phyloP scores from a whole-genome alignment of 1,140 invertebrate genomes.

The Nylanderia fulva region DNA sequence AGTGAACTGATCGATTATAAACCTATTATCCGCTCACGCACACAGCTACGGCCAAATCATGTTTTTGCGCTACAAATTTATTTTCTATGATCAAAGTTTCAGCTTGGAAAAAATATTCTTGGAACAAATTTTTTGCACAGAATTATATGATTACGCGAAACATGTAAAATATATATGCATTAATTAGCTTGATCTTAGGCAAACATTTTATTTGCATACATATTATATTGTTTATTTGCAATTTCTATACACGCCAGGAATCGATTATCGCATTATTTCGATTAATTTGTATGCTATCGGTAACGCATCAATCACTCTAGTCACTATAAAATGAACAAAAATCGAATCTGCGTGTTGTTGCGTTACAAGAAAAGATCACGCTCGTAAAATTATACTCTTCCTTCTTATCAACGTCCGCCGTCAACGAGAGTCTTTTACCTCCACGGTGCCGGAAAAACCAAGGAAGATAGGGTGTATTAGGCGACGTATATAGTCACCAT shows the following conservation, averaged over 20 bases:
- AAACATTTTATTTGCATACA: not conserved
- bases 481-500: constrained; percentile 67
- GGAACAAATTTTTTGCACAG: not conserved
- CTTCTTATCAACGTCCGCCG: constrained; percentile 39
- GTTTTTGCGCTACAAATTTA: constrained; percentile 20
- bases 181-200: not conserved
- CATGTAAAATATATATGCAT: not conserved
- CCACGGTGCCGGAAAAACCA: constrained; percentile 57
- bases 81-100: not conserved
- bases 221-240: not conserved
- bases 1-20: constrained; percentile 54
- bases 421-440: constrained; percentile 63
- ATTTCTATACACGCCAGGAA: not conserved
- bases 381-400: constrained; percentile 66
- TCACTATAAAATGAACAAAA: not conserved
- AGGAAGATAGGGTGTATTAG: constrained; percentile 64
- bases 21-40: constrained; percentile 48
- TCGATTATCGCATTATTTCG: not conserved
- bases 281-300: not conserved
- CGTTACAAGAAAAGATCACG: constrained; percentile 72
- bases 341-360: constrained; percentile 56
- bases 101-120: not conserved
- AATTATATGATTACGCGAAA: not conserved
- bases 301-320: not conserved
- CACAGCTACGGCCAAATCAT: not conserved